Evolutionary conservation across 1,140 invertebrate species (phyloP).

Genomic region (Drosophila ironensis): DNA sequence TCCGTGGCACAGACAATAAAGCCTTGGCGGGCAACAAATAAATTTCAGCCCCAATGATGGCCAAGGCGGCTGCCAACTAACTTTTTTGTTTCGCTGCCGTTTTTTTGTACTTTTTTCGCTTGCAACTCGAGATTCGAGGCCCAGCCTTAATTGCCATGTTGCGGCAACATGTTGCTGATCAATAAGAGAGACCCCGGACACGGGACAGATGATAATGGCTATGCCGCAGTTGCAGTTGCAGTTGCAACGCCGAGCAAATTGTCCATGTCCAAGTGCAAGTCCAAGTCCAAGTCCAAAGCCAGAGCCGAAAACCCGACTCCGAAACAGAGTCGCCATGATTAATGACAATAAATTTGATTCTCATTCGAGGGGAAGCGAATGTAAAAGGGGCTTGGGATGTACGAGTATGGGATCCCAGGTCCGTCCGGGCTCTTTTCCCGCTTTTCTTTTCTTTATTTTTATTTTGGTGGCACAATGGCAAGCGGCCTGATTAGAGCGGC

Average conservation of each 20-base stretch:
- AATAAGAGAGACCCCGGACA: constrained; percentile 57
- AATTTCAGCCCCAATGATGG: constrained; percentile 46
- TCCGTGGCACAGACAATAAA: constrained; percentile 47
- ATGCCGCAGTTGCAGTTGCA: constrained; percentile 30
- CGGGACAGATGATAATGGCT: constrained; percentile 47
- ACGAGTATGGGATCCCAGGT: background rate
- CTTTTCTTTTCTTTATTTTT: no score
- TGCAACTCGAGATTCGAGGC: background rate
- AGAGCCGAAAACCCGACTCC: constrained; percentile 44
- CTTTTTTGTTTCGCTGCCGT: constrained; percentile 18
- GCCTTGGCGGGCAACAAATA: constrained; percentile 67
- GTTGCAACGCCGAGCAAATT: constrained; percentile 29
- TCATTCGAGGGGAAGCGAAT: constrained; percentile 13
- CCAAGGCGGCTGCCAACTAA: constrained; percentile 29
- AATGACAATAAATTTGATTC: constrained; percentile 79
- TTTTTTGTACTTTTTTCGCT: background rate
- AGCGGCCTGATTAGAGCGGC: constrained; percentile 65
- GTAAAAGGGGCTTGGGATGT: background rate
- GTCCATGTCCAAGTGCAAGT: constrained; percentile 31
- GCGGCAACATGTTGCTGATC: constrained; percentile 77
- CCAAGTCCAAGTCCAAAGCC: constrained; percentile 60
- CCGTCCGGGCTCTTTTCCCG: background rate
- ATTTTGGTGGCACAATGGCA: constrained; percentile 45
- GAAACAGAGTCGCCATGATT: constrained; percentile 56
- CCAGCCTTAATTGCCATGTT: constrained; percentile 77